Evolutionary conservation across 1,140 invertebrate genomes (phyloP).

Genomic region (Adelges cooleyi): DNA sequence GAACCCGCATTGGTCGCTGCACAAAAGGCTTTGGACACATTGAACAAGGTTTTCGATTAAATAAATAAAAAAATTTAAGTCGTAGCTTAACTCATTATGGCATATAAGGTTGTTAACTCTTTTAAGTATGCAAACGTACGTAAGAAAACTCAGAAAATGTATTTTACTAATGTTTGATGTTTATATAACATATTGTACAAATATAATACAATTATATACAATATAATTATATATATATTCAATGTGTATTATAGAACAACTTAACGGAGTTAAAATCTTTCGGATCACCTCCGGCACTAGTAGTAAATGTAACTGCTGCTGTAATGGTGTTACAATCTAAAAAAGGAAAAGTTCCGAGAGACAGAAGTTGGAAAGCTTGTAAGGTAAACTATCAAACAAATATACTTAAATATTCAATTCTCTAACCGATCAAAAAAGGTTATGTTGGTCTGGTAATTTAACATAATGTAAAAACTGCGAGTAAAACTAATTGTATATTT

Average conservation of each 20-base stretch:
- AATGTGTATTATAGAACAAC: constrained; percentile 52
- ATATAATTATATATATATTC: too few relatives aligned
- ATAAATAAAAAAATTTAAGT: not conserved
- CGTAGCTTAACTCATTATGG: not conserved
- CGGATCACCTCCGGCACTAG: constrained; percentile 66
- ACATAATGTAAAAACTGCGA: too few relatives aligned
- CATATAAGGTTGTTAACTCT: not conserved
- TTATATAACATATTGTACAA: not conserved
- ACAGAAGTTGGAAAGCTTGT: constrained; percentile 83
- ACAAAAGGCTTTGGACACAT: constrained; percentile 77
- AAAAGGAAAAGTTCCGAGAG: constrained; percentile 81
- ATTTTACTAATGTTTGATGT: too few relatives aligned
- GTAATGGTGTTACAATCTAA: constrained; percentile 70
- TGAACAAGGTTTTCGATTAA: constrained; percentile 69
- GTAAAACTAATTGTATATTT: too few relatives aligned
- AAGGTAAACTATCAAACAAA: constrained; percentile 47
- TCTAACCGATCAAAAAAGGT: too few relatives aligned
- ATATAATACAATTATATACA: not conserved
- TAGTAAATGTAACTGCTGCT: constrained; percentile 73
- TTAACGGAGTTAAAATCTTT: constrained; percentile 91
- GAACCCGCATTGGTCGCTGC: constrained; percentile 82
- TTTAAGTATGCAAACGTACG: not conserved
- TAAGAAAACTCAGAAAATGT: not conserved
- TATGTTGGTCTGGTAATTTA: too few relatives aligned
- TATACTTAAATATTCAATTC: too few relatives aligned